Conservation (phyloP, 1,140 invertebrate species). For the Drosophila nikananu region DNA sequence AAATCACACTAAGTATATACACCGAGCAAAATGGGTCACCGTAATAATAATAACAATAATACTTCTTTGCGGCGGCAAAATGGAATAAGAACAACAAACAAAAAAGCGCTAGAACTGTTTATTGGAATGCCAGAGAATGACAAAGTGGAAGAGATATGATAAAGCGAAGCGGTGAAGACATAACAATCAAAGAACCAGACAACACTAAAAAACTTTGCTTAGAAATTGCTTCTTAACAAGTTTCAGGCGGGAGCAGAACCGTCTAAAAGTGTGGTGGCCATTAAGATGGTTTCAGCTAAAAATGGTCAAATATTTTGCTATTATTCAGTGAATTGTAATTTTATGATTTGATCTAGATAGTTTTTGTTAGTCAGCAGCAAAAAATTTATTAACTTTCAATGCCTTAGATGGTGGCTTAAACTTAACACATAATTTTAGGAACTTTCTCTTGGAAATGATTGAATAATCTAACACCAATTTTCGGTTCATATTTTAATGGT, state of each 20-base stretch:
- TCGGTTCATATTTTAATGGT: not conserved
- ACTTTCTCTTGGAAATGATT: slow-evolving; percentile 8
- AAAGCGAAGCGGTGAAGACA: slow-evolving; percentile 20
- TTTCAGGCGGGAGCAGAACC: not conserved
- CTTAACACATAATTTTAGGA: slow-evolving; percentile 2
- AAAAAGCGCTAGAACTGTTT: slow-evolving; percentile 43
- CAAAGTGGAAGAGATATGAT: slow-evolving; percentile 39
- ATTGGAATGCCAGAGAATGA: slow-evolving; percentile 47
- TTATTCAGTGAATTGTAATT: not conserved
- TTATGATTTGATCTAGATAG: slow-evolving; percentile 1
- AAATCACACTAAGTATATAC: slow-evolving; percentile 46
- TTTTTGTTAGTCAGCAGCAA: not conserved
- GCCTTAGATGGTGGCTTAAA: not conserved
- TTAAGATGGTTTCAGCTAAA: not conserved
- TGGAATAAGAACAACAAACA: slow-evolving; percentile 22
- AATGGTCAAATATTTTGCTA: too few relatives aligned
- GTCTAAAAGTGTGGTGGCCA: not conserved
- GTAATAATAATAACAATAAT: slow-evolving; percentile 23
- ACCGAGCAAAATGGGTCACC: slow-evolving; percentile 62
- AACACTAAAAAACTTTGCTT: slow-evolving; percentile 23
- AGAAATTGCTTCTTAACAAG: slow-evolving; percentile 41
- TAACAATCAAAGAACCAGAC: slow-evolving; percentile 31
- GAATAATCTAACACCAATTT: slow-evolving; percentile 2
- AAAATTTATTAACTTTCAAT: slow-evolving; percentile 7
- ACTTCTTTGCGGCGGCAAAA: slow-evolving; percentile 10